Base-by-base conservation (phyloP, 2,888 invertebrate species). In the Pollenia amentaria region DNA sequence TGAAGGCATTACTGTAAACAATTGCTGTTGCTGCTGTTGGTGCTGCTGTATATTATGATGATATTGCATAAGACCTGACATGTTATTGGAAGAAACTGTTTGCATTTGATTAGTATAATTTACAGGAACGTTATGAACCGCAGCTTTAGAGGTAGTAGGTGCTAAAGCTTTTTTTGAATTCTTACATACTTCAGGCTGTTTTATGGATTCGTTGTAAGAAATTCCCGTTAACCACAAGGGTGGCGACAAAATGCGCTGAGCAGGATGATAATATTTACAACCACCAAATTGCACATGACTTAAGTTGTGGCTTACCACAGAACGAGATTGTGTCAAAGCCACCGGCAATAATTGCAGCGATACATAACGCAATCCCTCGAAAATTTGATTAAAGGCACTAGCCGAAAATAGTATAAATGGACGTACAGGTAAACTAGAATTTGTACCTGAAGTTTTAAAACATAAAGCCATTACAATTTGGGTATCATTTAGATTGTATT, bases 401-500 rank as follows among this genome's bases (percentile, higher is more conserved):
- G 88, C 85, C 2, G 89, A 78, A 77, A 80, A 89, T 0, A 89
- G 65, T 7, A 76, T 62, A 64, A 88, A 89, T 1, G 88, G 88
- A 6, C 90, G 88, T 0, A 73, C 76, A 1, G 88, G 77, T 21
- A 89, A 85, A 2, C 80, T 70, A 4, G 53, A 44, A 80, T 91
- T 91, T 11, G 89, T 89, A 0, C 89, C 90, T 1, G 90, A 88
- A 9, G 57, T 29, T 16, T 77, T 84, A 48, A 88, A 89, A 55
- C 91, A 91, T 0, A 92, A 76, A 0, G 89, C 90, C 65, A 92
- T 67, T 8, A 91, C 89, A 62, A 92, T 90, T 88, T 91, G 91
- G 0, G 89, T 89, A 78, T 91, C 90, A 72, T 91, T 90, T 0
- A 91, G 77, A 65, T 89, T 89, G 76, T 89, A 89, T 38, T 89